A percentile compares a stretch with the other conserved stretches of the same genome.
phyloP scores from a whole-genome alignment of 2,888 invertebrate genomes.

The Automeris io region DNA sequence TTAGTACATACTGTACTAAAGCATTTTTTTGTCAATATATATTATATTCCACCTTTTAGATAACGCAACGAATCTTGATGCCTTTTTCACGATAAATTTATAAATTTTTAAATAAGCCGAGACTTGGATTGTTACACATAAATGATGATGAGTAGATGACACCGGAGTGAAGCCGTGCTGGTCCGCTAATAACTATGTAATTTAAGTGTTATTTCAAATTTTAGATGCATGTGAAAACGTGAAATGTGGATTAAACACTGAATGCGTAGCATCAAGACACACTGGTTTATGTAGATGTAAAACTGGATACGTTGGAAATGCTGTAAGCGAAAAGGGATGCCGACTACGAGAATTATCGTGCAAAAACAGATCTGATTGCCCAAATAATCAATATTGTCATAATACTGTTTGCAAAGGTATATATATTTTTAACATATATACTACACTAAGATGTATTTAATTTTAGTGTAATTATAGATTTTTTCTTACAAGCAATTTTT shows the following conservation, averaged over 20 bases:
- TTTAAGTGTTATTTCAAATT: conserved; percentile 17
- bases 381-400: conserved; percentile 87
- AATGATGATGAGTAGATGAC: too few relatives aligned
- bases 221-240: conserved; percentile 86
- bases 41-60: too few relatives aligned
- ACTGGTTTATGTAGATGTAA: conserved; percentile 87
- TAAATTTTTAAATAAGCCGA: too few relatives aligned
- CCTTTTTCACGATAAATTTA: too few relatives aligned
- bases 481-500: too few relatives aligned
- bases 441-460: not conserved
- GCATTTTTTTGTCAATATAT: too few relatives aligned
- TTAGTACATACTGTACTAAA: too few relatives aligned
- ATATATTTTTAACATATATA: not conserved
- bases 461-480: too few relatives aligned
- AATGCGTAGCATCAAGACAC: conserved; percentile 87
- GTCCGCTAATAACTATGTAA: too few relatives aligned
- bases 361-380: conserved; percentile 83
- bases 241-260: conserved; percentile 89
- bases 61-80: too few relatives aligned
- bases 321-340: conserved; percentile 85
- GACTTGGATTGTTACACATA: too few relatives aligned
- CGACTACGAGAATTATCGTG: conserved; percentile 85
- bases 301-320: conserved; percentile 86
- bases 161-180: too few relatives aligned
- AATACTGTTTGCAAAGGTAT: conserved; percentile 88